Conservation (phyloP, 2,888 invertebrate species). For the Callinectes sapidus region DNA sequence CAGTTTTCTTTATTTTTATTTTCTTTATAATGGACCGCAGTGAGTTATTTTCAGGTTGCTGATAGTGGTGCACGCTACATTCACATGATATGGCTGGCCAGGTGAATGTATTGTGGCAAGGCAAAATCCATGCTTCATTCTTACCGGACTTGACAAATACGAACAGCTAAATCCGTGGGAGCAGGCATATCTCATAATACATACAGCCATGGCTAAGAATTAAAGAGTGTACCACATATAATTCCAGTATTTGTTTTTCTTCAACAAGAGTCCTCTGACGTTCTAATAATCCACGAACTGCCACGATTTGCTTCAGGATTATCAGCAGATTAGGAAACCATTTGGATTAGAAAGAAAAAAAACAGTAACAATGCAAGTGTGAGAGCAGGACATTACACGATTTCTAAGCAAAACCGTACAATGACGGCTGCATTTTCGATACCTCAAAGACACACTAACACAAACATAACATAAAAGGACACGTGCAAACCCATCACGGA, state of each 20-base stretch:
- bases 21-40: not conserved
- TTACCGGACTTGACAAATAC: not conserved
- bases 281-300: too few species aligned
- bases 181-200: not conserved
- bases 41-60: not conserved
- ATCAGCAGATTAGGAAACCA: too few species aligned
- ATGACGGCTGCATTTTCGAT: not conserved
- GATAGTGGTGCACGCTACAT: not conserved
- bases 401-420: not conserved
- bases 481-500: not conserved
- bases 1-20: too few species aligned
- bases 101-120: not conserved
- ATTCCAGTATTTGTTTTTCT: too few species aligned
- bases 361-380: too few species aligned
- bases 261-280: too few species aligned
- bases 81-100: not conserved
- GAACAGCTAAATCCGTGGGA: not conserved
- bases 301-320: too few species aligned
- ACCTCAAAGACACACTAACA: not conserved
- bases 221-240: too few species aligned
- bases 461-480: not conserved
- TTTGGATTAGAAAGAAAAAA: too few species aligned
- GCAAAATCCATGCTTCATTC: not conserved
- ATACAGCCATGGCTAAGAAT: too few species aligned
- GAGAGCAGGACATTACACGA: too few species aligned